phyloP scores from a whole-genome alignment of 2,888 invertebrate genomes.

The Hyposoter dolosus region DNA sequence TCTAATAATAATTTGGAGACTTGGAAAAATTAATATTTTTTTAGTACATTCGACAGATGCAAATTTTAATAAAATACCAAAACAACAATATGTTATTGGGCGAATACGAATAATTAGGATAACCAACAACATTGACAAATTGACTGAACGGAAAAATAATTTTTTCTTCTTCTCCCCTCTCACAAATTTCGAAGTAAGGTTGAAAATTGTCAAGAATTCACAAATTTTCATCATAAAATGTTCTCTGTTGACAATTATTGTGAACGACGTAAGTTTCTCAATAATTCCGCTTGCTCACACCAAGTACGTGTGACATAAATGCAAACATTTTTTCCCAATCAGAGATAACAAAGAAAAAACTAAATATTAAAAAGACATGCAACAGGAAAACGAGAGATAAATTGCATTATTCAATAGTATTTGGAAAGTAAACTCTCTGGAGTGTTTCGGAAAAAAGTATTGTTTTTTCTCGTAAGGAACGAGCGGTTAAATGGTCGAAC shows the following conservation, averaged over 20 bases:
- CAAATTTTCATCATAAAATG: too few relatives aligned
- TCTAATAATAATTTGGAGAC: background rate
- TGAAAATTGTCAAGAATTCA: too few relatives aligned
- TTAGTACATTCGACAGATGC: too few relatives aligned
- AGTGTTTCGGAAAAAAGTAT: background rate
- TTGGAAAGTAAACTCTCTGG: background rate
- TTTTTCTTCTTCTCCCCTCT: too few relatives aligned
- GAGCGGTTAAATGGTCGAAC: background rate
- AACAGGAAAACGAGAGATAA: background rate
- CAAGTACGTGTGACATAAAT: background rate
- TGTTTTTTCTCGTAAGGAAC: constrained; percentile 2
- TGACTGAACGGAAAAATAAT: too few relatives aligned
- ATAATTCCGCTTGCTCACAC: background rate
- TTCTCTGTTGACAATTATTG: background rate
- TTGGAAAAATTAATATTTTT: background rate
- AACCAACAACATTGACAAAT: too few relatives aligned
- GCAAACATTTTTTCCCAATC: background rate
- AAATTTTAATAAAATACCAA: too few relatives aligned
- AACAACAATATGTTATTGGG: too few relatives aligned
- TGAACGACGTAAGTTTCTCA: background rate
- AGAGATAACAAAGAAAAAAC: background rate
- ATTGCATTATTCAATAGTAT: background rate
- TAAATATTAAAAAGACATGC: background rate
- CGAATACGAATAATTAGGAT: too few relatives aligned
- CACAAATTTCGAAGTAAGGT: too few relatives aligned